Evolutionary conservation across 2,888 invertebrate species (phyloP).

Genomic region (Tenthredo amoena): DNA sequence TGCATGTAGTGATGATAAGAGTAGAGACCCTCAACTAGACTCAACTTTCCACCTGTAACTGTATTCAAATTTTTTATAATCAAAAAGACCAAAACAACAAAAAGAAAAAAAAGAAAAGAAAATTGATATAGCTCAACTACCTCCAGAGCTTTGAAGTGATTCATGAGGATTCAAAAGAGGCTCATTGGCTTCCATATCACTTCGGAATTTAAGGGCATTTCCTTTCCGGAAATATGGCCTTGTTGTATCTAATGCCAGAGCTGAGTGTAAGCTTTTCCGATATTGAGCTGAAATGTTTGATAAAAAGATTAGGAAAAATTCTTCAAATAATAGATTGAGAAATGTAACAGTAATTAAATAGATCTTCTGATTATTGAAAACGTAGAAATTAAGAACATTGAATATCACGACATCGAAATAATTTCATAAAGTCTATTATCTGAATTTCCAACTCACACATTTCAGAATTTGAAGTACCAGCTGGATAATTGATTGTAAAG

Average conservation of each 20-base stretch:
- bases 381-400: neutral
- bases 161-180: slow-evolving; percentile 89
- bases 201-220: slow-evolving; percentile 82
- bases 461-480: slow-evolving; percentile 83
- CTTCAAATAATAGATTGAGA: slow-evolving; percentile 29
- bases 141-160: slow-evolving; percentile 76
- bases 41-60: slow-evolving; percentile 79
- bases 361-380: neutral
- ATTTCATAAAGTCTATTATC: neutral
- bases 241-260: slow-evolving; percentile 84
- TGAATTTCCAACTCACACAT: slow-evolving; percentile 80
- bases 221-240: slow-evolving; percentile 88
- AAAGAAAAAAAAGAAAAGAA: slow-evolving; percentile 52
- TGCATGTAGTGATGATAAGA: slow-evolving; percentile 98
- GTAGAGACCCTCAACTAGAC: slow-evolving; percentile 90
- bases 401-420: neutral
- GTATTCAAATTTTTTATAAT: neutral
- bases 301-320: slow-evolving; percentile 49
- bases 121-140: slow-evolving; percentile 60
- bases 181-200: slow-evolving; percentile 76
- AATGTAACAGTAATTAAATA: slow-evolving; percentile 37
- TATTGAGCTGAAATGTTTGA: slow-evolving; percentile 80
- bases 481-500: slow-evolving; percentile 86
- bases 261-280: slow-evolving; percentile 85
- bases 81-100: neutral